Evolutionary conservation across 2,888 invertebrate genomes (phyloP), one percentile per base, ranked within the genome.

Genomic region (Netelia virgata): DNA sequence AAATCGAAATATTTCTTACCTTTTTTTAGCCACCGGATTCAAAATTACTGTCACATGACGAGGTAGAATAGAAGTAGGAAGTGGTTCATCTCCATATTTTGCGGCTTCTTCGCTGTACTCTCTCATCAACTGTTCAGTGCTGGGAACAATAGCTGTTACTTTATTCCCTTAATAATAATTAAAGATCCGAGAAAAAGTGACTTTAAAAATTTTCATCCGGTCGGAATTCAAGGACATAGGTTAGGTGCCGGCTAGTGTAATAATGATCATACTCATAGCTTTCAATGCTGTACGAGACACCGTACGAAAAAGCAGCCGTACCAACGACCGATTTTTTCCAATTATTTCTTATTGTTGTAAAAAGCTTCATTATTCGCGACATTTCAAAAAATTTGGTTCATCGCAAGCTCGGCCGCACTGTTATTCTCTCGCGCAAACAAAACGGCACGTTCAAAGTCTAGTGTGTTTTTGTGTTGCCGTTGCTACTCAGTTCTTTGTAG

Each of bases 291-390:
- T 96, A 97, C 79, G 96, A 95, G 10, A 95, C 94, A 8, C 97
- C 98, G 93, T 97, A 98, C 23, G 95, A 94, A 36, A 96, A 90
- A 3, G 96, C 95, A 70, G 96, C 94, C 20, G 95, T 94, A 55
- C 96, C 96, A 90, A 98, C 95, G 0, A 96, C 93, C 0, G 97
- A 96, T 92, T 98, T 98, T 92, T 98, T 98, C 98, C 98, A 98
- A 93, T 98, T 96, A 93, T 96, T 97, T 91, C 97, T 94, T 64
- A 98, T 93, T 3, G 95, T 95, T 94, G 95, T 96, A 11, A 95
- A 94, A 87, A 96, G 94, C 94, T 95, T 96, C 20, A 96, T 91
- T 87, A 97, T 92, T 59, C 87, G 84, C 20, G 87, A 83, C 87
- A 87, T 87, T 82, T 76, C 18, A 23, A 78, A 41, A n/a, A 57